phyloP scores from a whole-genome alignment of 2,113 vertebrate genomes.

The Mus spicilegus region DNA sequence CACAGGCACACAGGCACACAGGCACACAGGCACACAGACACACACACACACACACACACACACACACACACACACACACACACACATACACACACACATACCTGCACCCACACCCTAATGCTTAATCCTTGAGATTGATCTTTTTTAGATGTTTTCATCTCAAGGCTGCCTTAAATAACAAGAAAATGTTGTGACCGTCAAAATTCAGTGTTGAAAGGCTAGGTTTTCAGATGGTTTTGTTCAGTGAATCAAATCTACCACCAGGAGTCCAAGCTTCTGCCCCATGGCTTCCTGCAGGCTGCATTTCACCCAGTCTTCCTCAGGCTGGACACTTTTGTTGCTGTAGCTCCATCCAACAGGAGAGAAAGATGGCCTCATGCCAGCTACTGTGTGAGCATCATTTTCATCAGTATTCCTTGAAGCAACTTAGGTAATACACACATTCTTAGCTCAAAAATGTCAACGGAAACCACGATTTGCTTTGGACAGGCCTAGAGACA shows the following conservation, averaged over 20 bases:
- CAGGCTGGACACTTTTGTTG: not conserved
- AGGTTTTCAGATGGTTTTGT: not conserved
- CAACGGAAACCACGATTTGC: not conserved
- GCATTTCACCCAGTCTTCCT: not conserved
- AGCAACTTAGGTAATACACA: not conserved
- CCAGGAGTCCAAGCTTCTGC: not conserved
- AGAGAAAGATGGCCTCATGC: not conserved
- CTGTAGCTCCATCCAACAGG: not conserved
- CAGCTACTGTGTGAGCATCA: not conserved
- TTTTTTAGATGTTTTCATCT: not conserved
- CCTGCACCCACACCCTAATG: not conserved
- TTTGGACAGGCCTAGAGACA: not conserved
- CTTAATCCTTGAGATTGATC: not conserved
- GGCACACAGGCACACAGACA: not conserved
- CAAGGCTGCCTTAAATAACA: not conserved
- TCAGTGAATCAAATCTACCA: not conserved
- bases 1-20: not conserved
- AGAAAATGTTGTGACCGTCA: not conserved
- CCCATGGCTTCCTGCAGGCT: not conserved
- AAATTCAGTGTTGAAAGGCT: not conserved
- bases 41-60: not conserved
- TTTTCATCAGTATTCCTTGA: not conserved
- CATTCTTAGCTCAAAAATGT: not conserved
- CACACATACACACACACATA: not conserved
- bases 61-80: not conserved